Evolutionary conservation across 2,113 vertebrate species (phyloP), one percentile per base, ranked within the genome.

Genomic region (Macquaria australasica): DNA sequence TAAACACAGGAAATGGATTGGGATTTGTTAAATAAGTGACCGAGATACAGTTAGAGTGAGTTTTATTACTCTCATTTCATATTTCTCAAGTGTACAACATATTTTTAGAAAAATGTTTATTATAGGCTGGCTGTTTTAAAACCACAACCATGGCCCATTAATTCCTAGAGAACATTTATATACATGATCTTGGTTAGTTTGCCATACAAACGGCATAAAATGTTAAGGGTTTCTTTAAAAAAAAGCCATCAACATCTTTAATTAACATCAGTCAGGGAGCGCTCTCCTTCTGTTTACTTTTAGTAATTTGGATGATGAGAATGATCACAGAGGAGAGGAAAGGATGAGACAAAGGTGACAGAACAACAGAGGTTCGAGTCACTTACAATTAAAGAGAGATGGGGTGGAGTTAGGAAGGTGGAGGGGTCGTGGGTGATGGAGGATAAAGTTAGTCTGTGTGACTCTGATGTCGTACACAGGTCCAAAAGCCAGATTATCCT

Each of bases 401-500:
- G 14, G 51, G 68, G 66, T 62, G 58, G 15, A 25, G 50, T 60
- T 34, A 48, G 39, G 28, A 50, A 6, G 37, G 23, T 58, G 43
- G 68, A 82, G 25, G 62, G 87, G 68, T 92, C 77, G 41, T 64
- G 66, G 69, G 77, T 91, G 79, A 91, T 87, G 87, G 45, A 79
- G 45, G 60, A 85, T 80, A 74, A 84, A 86, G 84, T 90, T 83
- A 68, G 74, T 79, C 74, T 83, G 77, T 86, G 71, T 62, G 71
- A 83, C 83, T 93, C 56, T 77, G 83, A 89, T 91, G 93, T 92
- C 68, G 51, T 83, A 85, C 86, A 88, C 81, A 85, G 91, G 91
- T 93, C 89, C 71, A 82, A 88, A 90, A 82, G 84, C 63, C 84
- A 91, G 92, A 94, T 94, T 92, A 93, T 86, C 92, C 87, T 88